Percentiles rank a stretch among this genome's conserved stretches.
phyloP scores from a whole-genome alignment of 2,888 invertebrate genomes.

The Blastobasis adustella region DNA sequence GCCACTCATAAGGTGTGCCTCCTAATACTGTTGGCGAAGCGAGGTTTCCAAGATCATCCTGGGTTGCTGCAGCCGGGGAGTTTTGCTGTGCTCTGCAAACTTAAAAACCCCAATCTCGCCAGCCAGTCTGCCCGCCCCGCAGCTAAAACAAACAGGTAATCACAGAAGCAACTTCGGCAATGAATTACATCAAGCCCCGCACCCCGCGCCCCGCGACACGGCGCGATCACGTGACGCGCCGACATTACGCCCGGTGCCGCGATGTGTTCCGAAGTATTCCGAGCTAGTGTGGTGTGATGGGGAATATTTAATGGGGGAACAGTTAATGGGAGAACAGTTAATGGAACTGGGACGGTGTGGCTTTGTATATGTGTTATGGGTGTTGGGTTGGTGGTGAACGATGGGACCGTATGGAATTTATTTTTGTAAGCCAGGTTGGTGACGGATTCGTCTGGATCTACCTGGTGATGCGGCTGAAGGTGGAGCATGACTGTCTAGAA shows the following conservation, averaged over 20 bases:
- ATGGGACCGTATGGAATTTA: too few relatives aligned
- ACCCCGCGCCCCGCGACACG: not conserved
- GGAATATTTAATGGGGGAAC: not conserved
- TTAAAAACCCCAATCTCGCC: not conserved
- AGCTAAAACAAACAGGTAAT: slow-evolving; percentile 3
- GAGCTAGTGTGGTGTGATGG: not conserved
- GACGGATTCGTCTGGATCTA: too few relatives aligned
- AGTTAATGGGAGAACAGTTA: not conserved
- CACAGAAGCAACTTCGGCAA: slow-evolving; percentile 2
- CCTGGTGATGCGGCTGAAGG: too few relatives aligned
- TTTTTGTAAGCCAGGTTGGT: too few relatives aligned
- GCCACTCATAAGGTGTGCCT: too few relatives aligned
- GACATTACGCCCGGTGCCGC: not conserved
- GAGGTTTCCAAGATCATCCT: too few relatives aligned
- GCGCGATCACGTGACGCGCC: too few relatives aligned
- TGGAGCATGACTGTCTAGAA: too few relatives aligned
- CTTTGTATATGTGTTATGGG: too few relatives aligned
- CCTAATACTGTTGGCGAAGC: too few relatives aligned
- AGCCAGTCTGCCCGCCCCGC: not conserved
- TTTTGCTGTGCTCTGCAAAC: not conserved
- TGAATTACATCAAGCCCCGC: slow-evolving; percentile 2
- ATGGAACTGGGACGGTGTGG: not conserved
- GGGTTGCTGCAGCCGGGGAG: not conserved
- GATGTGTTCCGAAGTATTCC: not conserved
- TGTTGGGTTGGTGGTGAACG: too few relatives aligned